Evolutionary conservation across 2,888 invertebrate species (phyloP).

Genomic region (Colostygia pectinataria): DNA sequence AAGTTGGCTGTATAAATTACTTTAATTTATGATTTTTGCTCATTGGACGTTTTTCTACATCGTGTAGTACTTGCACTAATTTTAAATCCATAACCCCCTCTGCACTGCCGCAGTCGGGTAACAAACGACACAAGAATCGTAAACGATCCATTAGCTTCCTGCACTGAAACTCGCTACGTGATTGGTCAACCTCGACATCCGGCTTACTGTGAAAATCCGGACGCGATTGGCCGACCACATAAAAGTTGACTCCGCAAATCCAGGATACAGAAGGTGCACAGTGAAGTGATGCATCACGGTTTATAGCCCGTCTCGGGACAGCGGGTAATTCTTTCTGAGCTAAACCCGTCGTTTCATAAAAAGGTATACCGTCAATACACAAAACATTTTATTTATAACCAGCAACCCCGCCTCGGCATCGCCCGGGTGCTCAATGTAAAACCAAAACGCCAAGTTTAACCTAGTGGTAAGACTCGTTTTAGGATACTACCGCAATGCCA

Average conservation of each 20-base stretch:
- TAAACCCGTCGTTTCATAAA: background rate
- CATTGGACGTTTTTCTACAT: too few species aligned
- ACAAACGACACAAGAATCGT: background rate
- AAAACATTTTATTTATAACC: background rate
- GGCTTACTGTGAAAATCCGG: slow-evolving; percentile 7
- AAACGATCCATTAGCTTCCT: slow-evolving; percentile 11
- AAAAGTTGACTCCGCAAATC: slow-evolving; percentile 16
- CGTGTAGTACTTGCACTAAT: too few species aligned
- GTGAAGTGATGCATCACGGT: slow-evolving; percentile 31
- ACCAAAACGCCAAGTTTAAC: too few species aligned
- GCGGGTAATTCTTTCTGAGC: slow-evolving; percentile 19
- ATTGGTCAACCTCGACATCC: slow-evolving; percentile 7
- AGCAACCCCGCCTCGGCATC: too few species aligned
- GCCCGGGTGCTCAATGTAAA: too few species aligned
- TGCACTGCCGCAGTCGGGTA: too few species aligned
- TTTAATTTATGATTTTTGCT: too few species aligned
- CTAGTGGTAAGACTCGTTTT: too few species aligned
- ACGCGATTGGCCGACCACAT: slow-evolving; percentile 10
- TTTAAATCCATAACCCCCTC: too few species aligned
- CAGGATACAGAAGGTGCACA: slow-evolving; percentile 17
- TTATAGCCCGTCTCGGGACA: slow-evolving; percentile 26
- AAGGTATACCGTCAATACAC: background rate
- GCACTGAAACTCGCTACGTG: slow-evolving; percentile 4
- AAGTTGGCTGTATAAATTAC: too few species aligned
- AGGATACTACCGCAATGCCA: too few species aligned